These are phyloP conservation scores for Syngnathus rostellatus DNA, from an alignment of 2,797 vertebrate genomes.

Conservation along the genomic window DNA sequence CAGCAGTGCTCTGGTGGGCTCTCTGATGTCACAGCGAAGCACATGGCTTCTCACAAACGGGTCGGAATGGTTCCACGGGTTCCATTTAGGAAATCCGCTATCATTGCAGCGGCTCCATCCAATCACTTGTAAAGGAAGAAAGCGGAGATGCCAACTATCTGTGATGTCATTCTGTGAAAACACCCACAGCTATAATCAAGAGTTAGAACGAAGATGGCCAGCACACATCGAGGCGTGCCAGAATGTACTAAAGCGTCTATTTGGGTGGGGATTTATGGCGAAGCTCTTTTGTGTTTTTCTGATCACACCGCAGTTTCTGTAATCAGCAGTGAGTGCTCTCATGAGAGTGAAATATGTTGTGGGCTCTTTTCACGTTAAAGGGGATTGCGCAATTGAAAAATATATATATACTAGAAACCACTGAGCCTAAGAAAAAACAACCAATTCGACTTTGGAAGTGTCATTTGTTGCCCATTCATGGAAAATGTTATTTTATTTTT, in stretches of 20 bases:
- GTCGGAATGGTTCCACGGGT: conserved; percentile 24
- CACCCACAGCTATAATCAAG: conserved; percentile 17
- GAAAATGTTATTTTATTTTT: too few species aligned
- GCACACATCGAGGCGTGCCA: conserved; percentile 8
- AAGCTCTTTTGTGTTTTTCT: background rate
- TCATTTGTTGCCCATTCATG: too few species aligned
- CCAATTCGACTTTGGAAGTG: too few species aligned
- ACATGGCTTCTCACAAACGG: conserved; percentile 19
- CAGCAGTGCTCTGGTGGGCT: conserved; percentile 21
- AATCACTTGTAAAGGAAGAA: conserved; percentile 17
- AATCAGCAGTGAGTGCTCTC: too few species aligned
- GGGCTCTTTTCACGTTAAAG: too few species aligned
- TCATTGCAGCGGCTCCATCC: conserved; percentile 9
- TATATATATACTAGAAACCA: too few species aligned
- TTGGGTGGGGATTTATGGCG: too few species aligned
- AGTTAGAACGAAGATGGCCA: conserved; percentile 6
- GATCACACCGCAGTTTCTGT: background rate
- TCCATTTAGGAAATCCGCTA: conserved; percentile 26
- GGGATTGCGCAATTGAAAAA: too few species aligned
- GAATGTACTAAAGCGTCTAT: too few species aligned
- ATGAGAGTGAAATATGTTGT: too few species aligned
- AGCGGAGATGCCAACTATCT: conserved; percentile 26
- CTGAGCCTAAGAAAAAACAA: too few species aligned
- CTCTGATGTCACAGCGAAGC: conserved; percentile 37
- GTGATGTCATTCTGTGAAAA: conserved; percentile 31